Base-by-base conservation (phyloP, 1,140 invertebrate species). In the Procambarus virginalis region DNA sequence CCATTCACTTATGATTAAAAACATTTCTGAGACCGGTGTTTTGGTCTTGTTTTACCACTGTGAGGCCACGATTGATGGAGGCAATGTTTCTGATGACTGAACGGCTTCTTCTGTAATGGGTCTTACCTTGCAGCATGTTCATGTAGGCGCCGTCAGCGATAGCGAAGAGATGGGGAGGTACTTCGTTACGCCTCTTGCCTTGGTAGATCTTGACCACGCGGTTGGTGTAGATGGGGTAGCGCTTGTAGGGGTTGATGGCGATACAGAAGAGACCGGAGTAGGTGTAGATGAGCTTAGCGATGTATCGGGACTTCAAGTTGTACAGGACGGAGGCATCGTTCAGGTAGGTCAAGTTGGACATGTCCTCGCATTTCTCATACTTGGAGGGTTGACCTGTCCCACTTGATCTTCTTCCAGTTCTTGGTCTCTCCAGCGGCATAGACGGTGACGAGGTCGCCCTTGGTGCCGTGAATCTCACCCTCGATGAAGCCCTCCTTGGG, bases 171-270 rank as follows among this genome's bases (percentile, higher is more conserved):
- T 34, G 34, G 34, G 34, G 34, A 49, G 95, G 96, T 90, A 96
- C 94, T 93, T 96, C 95, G 93, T 94, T 95, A 89, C 95, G 94
- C 92, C 96, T 95, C 92, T 89, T 89, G 55, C 88, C 73, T 58
- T 89, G 88, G 75, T 89, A 89, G 88, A 89, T 89, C 88, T 89
- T 89, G 81, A 89, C 88, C 34, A 68, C 58, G 68, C 88, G 80
- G 88, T 89, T 89, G 81, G 88, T 89, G 81, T 89, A 89, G 88
- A 89, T 89, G 81, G 88, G n/a, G 68, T 73, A 73, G n/a, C 68
- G 68, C 68, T 73, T 73, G 68, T 73, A 73, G 68, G 68, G 68
- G 68, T 73, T 73, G n/a, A 73, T 34, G 68, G 68, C 68, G 68
- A 73, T 73, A 34, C 68, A 73, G 68, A 73, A 73, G 68, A 73